Evolutionary conservation across 2,113 vertebrate genomes (phyloP).

Genomic region (Dipodomys spectabilis): DNA sequence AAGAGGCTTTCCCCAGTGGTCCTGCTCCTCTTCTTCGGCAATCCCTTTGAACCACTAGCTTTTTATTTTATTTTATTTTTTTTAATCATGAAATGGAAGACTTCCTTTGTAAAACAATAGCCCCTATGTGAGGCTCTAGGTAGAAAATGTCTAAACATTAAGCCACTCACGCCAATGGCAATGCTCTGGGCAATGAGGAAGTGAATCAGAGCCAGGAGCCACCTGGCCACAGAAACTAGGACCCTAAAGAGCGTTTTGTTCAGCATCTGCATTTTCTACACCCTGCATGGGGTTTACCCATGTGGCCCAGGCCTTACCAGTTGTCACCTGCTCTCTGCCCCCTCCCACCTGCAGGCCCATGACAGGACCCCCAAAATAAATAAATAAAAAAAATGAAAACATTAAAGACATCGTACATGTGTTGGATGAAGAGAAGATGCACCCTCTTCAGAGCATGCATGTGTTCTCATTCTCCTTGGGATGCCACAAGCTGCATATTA

Average conservation of each 20-base stretch:
- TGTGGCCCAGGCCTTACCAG: neutral
- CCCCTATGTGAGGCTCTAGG: neutral
- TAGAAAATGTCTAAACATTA: neutral
- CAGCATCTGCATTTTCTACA: too few species aligned
- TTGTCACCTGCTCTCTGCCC: neutral
- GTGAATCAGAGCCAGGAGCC: neutral
- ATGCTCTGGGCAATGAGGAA: neutral
- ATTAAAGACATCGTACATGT: neutral
- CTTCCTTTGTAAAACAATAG: conserved; percentile 53
- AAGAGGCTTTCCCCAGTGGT: neutral
- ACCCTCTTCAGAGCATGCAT: neutral
- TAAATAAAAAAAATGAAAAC: too few species aligned
- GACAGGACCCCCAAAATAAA: too few species aligned
- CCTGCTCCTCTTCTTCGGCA: neutral
- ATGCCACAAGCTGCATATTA: neutral
- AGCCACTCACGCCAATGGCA: neutral
- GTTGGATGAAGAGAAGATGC: neutral
- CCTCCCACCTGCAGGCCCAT: neutral
- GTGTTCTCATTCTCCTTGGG: too few species aligned
- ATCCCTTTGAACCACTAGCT: neutral
- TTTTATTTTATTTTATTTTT: neutral
- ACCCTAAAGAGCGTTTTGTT: neutral
- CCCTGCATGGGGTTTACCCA: too few species aligned
- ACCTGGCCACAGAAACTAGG: fast-evolving
- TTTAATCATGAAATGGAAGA: neutral